A percentile compares a stretch with the other conserved stretches of the same genome.
Conservation (phyloP, 2,113 vertebrate species). For the Nesoenas mayeri region DNA sequence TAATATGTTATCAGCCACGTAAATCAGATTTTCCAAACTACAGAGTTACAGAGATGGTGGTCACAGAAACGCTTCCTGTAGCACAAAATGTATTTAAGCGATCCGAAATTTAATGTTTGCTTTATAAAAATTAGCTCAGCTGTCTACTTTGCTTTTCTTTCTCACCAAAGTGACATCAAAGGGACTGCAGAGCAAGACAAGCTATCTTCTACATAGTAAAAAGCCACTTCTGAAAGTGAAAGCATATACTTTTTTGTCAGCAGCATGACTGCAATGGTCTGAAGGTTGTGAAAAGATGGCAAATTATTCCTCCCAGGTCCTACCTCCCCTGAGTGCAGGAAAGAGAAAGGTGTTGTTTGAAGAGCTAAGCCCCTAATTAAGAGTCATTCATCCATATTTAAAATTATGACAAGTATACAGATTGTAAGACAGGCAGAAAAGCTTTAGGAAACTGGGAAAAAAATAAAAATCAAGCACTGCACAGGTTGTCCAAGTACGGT, state of each 20-base stretch:
- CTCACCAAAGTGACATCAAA: background rate
- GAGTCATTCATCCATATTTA: background rate
- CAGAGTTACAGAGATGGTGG: background rate
- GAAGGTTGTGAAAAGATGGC: background rate
- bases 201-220: background rate
- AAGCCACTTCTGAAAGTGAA: background rate
- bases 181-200: background rate
- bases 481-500: background rate
- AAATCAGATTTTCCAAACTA: background rate
- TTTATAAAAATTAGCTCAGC: background rate
- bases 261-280: accelerated
- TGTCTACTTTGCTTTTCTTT: background rate
- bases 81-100: background rate
- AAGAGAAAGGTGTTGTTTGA: background rate
- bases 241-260: background rate
- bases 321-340: background rate
- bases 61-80: background rate
- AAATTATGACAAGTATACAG: background rate
- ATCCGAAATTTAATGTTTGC: background rate
- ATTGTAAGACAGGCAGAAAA: background rate
- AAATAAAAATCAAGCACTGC: background rate
- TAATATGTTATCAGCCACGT: background rate
- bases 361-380: background rate
- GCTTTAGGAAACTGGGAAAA: background rate
- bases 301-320: background rate